Percentiles rank a stretch among this genome's conserved stretches.
Conservation (phyloP, 2,888 invertebrate genomes). For the Leucophenga maculata region DNA sequence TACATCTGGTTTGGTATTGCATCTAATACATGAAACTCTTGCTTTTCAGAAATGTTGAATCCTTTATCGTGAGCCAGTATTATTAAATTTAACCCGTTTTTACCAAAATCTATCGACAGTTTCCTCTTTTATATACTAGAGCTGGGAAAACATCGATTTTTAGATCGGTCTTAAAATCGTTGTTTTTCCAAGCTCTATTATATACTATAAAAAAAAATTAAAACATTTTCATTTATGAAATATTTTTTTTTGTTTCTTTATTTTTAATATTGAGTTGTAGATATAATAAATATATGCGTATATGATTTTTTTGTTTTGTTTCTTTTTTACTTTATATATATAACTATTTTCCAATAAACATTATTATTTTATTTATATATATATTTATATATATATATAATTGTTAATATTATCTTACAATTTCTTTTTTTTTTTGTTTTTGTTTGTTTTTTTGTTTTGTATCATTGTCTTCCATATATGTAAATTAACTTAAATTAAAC, state of each 20-base stretch:
- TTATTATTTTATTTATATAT: slow-evolving; percentile 3
- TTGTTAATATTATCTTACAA: slow-evolving; percentile 16
- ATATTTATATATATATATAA: neutral
- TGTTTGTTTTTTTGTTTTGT: neutral
- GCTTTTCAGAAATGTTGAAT: too few relatives aligned
- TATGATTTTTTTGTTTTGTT: slow-evolving; percentile 6
- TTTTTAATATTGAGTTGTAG: slow-evolving; percentile 20
- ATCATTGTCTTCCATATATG: neutral
- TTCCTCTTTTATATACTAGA: too few relatives aligned
- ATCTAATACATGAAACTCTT: too few relatives aligned
- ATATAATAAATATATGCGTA: slow-evolving; percentile 28
- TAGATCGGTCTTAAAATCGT: too few relatives aligned
- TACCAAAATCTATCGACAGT: too few relatives aligned
- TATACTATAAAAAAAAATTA: neutral
- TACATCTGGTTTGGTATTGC: too few relatives aligned
- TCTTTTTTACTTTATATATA: slow-evolving; percentile 11
- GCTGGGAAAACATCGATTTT: too few relatives aligned
- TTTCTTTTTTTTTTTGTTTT: neutral
- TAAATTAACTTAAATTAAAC: slow-evolving; percentile 4
- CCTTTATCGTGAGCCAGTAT: too few relatives aligned
- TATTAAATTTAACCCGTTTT: too few relatives aligned
- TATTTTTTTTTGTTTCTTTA: slow-evolving; percentile 2
- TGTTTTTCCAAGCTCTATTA: too few relatives aligned
- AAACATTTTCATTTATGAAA: slow-evolving; percentile 16
- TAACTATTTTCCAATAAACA: slow-evolving; percentile 16